Evolutionary conservation across 2,888 invertebrate species (phyloP), one percentile per base, ranked within the genome.

Genomic region (Caenorhabditis japonica): DNA sequence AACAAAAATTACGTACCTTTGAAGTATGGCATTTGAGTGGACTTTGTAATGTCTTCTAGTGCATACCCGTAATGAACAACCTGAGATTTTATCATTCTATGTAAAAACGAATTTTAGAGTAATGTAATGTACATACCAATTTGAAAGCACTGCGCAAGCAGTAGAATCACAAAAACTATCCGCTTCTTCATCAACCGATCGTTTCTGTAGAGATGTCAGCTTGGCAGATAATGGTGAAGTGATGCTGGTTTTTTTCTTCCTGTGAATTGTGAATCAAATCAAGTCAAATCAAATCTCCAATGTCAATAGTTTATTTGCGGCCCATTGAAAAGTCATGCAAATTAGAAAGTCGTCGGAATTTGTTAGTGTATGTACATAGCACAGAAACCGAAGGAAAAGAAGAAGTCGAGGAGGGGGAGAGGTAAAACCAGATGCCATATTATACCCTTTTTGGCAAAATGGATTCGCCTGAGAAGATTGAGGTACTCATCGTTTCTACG

Each of bases 351-450:
- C 53, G 59, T 47, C 53, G 47, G 53, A 69, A 55, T 60, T 60
- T 69, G 68, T 68, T 53, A 59, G 59, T 69, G 60, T 53, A 69
- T 60, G 69, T 69, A 60, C 60, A 69, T 69, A 60, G 69, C 69
- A 69, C 60, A 69, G 38, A 33, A 34, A 44, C 36, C 21, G 30
- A 34, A 25, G 30, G 34, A 61, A 33, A 49, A 47, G 38, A 38
- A 33, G 27, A 36, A 33, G 30, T 21, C 17, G 30, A 43, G 55
- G 43, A 15, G 41, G 25, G 21, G 38, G 17, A 52, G 39, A 53
- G 69, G 59, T 56, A 71, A 64, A 72, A 72, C 72, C 72, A 72
- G 72, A 72, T 72, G 72, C 59, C 72, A 72, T 70, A 70, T 70
- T 70, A 70, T 55, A 61, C 59, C 59, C 64, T 52, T 72, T 71